phyloP scores from a whole-genome alignment of 2,888 invertebrate species.

The Drosophila falleni region DNA sequence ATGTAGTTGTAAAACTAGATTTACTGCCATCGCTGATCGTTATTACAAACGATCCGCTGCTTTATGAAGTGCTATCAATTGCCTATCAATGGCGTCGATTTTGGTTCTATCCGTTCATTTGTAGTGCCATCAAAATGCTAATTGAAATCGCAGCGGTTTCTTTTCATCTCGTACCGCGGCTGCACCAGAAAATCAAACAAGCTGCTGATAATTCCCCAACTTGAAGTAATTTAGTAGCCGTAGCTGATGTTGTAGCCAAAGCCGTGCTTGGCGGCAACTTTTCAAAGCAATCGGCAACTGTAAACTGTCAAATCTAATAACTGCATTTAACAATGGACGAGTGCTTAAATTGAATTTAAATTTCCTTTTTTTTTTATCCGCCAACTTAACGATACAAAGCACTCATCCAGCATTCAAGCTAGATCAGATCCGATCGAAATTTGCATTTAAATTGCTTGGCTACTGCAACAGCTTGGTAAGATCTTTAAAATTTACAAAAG shows the following conservation, averaged over 20 bases:
- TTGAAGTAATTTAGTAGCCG: constrained; percentile 73
- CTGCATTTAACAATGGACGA: constrained; percentile 74
- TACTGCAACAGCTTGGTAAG: constrained; percentile 49
- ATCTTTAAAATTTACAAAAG: constrained; percentile 57
- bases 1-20: not conserved
- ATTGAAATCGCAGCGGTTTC: constrained; percentile 65
- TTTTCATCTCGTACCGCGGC: constrained; percentile 75
- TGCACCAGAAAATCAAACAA: constrained; percentile 75
- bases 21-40: constrained; percentile 18
- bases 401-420: constrained; percentile 58
- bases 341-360: constrained; percentile 69
- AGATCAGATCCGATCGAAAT: constrained; percentile 45
- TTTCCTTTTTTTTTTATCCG: constrained; percentile 16
- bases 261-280: constrained; percentile 45
- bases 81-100: constrained; percentile 69
- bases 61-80: constrained; percentile 78
- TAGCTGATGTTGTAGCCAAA: constrained; percentile 5
- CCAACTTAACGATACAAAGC: constrained; percentile 72
- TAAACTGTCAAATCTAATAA: constrained; percentile 82
- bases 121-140: constrained; percentile 81
- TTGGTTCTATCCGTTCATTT: constrained; percentile 71
- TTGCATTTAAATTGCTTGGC: constrained; percentile 76
- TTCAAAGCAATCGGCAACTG: constrained; percentile 67
- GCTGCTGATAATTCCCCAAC: constrained; percentile 65
- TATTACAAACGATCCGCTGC: constrained; percentile 67